These are phyloP conservation scores for Heteromormyrus szaboi DNA, from an alignment of 2,797 vertebrate species.

Conservation along the genomic window DNA sequence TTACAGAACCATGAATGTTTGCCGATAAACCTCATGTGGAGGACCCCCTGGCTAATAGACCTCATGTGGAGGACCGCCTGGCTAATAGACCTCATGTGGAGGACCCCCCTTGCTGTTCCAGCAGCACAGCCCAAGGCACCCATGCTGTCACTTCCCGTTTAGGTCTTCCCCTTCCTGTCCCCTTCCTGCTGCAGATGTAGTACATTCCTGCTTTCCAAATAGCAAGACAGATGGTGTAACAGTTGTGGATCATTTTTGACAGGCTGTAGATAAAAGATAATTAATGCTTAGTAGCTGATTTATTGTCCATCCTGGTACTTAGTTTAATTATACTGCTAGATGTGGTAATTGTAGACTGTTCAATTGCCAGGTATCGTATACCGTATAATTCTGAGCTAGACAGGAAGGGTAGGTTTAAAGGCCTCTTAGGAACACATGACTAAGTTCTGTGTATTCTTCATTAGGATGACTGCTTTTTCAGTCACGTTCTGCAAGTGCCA, in stretches of 20 bases:
- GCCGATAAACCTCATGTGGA: slow-evolving; percentile 25
- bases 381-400: neutral
- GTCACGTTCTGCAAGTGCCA: neutral
- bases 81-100: slow-evolving; percentile 13
- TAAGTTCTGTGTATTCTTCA: neutral
- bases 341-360: slow-evolving; percentile 14
- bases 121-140: slow-evolving; percentile 24
- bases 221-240: neutral
- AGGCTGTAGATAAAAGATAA: neutral
- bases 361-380: neutral
- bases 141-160: slow-evolving; percentile 3
- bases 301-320: slow-evolving; percentile 10
- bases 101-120: slow-evolving; percentile 22
- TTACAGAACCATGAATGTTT: slow-evolving; percentile 37
- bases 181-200: slow-evolving; percentile 20
- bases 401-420: neutral
- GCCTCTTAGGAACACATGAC: neutral
- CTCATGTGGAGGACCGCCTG: slow-evolving; percentile 18
- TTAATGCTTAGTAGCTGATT: neutral
- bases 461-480: neutral
- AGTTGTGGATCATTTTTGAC: neutral
- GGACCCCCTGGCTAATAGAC: slow-evolving; percentile 15
- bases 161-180: slow-evolving; percentile 26
- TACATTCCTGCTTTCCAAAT: slow-evolving; percentile 3
- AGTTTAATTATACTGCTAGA: neutral